A percentile compares a stretch with the other conserved stretches of the same genome.
phyloP scores from a whole-genome alignment of 2,797 vertebrate genomes.

The Crocidura indochinensis region DNA sequence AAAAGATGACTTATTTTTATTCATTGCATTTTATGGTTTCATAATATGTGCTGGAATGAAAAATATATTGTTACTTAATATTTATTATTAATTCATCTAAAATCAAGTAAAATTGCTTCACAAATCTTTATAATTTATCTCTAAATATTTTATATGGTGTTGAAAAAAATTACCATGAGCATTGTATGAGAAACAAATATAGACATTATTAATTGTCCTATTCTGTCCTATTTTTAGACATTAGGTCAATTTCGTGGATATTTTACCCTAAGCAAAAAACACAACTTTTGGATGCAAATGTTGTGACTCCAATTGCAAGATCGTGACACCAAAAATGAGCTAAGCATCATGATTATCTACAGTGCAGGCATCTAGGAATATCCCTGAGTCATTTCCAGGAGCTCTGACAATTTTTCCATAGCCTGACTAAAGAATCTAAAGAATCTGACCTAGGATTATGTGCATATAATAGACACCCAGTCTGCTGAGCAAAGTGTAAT shows the following conservation, averaged over 20 bases:
- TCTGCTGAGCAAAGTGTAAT: neutral
- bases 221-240: constrained; percentile 61
- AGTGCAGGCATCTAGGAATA: neutral
- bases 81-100: constrained; percentile 48
- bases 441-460: neutral
- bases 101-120: constrained; percentile 20
- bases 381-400: neutral
- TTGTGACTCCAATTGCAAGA: constrained; percentile 61
- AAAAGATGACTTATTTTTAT: neutral
- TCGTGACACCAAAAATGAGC: constrained; percentile 45
- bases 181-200: constrained; percentile 41
- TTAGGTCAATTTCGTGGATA: constrained; percentile 66
- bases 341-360: neutral
- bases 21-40: constrained; percentile 38
- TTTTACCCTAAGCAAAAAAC: constrained; percentile 57
- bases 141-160: constrained; percentile 55
- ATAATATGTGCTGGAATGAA: constrained; percentile 28
- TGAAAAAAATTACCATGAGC: constrained; percentile 45
- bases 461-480: constrained; percentile 8
- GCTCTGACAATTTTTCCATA: constrained; percentile 19
- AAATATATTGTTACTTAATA: constrained; percentile 16
- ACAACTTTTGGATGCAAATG: constrained; percentile 67
- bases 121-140: constrained; percentile 7
- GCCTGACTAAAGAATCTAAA: neutral
- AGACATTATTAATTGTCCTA: constrained; percentile 44